Percentiles rank a stretch among this genome's conserved stretches.
Conservation (phyloP, 2,797 vertebrate genomes). For the Taenioides sp. region DNA sequence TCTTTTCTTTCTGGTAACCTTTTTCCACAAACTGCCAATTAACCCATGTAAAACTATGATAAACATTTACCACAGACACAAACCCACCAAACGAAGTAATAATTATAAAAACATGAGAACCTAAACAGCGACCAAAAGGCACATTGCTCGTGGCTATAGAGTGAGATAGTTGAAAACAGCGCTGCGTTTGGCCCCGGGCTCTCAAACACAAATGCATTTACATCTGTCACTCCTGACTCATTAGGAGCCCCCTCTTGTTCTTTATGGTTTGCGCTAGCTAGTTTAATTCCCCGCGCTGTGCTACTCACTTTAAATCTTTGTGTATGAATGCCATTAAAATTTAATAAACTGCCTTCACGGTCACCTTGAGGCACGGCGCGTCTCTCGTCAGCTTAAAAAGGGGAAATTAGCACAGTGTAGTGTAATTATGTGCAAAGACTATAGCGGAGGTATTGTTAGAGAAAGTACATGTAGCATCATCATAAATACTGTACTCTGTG, state of each 20-base stretch:
- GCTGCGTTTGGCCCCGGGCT: constrained; percentile 58
- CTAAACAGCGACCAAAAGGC: constrained; percentile 33
- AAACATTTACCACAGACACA: too few relatives aligned
- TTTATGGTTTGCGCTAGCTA: constrained; percentile 51
- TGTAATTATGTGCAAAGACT: constrained; percentile 53
- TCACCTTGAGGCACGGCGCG: constrained; percentile 60
- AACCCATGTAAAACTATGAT: too few relatives aligned
- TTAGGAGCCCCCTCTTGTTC: constrained; percentile 41
- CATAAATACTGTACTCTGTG: not conserved
- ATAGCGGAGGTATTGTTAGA: constrained; percentile 33
- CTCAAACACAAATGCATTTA: constrained; percentile 51
- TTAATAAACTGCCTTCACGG: constrained; percentile 56
- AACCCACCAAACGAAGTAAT: too few relatives aligned
- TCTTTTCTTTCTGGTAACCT: too few relatives aligned
- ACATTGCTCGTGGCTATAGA: constrained; percentile 41
- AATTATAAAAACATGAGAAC: too few relatives aligned
- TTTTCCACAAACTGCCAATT: too few relatives aligned
- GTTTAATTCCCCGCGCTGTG: constrained; percentile 47
- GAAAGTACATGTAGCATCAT: constrained; percentile 5
- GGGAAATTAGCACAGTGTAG: constrained; percentile 58
- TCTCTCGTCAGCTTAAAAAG: constrained; percentile 55
- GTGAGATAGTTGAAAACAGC: constrained; percentile 48
- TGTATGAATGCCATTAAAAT: constrained; percentile 60
- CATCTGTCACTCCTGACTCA: constrained; percentile 61
- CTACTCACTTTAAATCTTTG: constrained; percentile 58